phyloP scores from a whole-genome alignment of 2,797 vertebrate genomes.

The Spinibarbus caldwelli region DNA sequence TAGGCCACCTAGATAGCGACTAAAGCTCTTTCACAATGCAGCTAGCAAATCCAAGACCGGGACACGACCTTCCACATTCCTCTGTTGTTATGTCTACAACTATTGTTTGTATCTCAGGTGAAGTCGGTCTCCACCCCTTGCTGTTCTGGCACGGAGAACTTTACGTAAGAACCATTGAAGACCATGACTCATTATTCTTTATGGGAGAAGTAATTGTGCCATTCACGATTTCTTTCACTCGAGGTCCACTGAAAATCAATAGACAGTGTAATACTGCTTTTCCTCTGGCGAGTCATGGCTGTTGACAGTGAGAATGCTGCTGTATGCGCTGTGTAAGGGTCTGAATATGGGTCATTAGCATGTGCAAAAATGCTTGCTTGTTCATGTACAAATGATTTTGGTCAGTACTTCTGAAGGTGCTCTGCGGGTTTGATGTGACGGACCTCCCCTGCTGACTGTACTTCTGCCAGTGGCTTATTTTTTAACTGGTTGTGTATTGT shows the following conservation, averaged over 20 bases:
- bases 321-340: not conserved
- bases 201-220: conserved; percentile 48
- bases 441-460: not conserved
- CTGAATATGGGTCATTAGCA: not conserved
- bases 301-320: conserved; percentile 56
- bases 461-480: not conserved
- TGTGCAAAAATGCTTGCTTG: not conserved
- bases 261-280: conserved; percentile 61
- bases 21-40: conserved; percentile 5
- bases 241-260: conserved; percentile 60
- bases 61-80: conserved; percentile 39
- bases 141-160: conserved; percentile 42
- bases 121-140: not conserved
- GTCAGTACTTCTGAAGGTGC: not conserved
- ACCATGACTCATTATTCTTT: conserved; percentile 49
- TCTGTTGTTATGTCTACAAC: conserved; percentile 42
- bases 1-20: conserved; percentile 30
- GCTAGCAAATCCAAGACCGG: conserved; percentile 19
- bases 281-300: conserved; percentile 54
- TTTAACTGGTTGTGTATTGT: not conserved
- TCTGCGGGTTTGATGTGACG: not conserved
- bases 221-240: conserved; percentile 35
- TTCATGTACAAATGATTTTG: not conserved
- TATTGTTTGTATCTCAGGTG: conserved; percentile 49
- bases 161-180: not conserved